Conservation (phyloP, 2,888 invertebrate species). For the Strigamia maritima region DNA sequence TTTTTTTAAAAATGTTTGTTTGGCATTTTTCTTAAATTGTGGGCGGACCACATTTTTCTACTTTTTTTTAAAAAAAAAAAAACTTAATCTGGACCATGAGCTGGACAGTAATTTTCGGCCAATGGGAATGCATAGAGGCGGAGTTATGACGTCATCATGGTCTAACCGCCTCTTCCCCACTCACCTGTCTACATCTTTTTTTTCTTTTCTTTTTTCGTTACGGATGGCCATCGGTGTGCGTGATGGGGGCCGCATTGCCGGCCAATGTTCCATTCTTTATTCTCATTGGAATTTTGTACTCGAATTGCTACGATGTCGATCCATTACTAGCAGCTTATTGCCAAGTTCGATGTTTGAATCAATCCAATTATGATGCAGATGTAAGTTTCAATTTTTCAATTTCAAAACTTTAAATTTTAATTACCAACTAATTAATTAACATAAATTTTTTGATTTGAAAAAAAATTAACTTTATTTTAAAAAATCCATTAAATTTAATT, state of each 20-base stretch:
- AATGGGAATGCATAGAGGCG: neutral
- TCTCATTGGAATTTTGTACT: neutral
- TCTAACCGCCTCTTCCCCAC: neutral
- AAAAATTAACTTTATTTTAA: too few species aligned
- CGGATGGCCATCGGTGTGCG: slow-evolving; percentile 23
- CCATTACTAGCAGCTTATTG: neutral
- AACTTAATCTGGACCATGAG: too few species aligned
- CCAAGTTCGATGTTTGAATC: neutral
- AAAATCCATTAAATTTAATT: too few species aligned
- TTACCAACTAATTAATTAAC: too few species aligned
- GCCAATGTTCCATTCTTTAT: slow-evolving; percentile 2
- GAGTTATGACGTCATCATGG: neutral
- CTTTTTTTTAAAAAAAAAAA: neutral
- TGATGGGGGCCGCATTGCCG: slow-evolving; percentile 19
- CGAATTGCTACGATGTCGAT: neutral
- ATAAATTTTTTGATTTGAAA: too few species aligned
- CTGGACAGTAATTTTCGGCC: neutral
- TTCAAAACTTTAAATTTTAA: too few species aligned
- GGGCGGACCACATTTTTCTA: neutral
- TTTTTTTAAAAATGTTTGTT: neutral
- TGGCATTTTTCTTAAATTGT: neutral
- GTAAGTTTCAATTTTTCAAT: neutral
- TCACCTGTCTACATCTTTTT: neutral
- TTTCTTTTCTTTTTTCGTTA: neutral
- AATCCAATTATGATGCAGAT: neutral